Base-by-base conservation (phyloP, 2,888 invertebrate species). In the Acleris cristana region DNA sequence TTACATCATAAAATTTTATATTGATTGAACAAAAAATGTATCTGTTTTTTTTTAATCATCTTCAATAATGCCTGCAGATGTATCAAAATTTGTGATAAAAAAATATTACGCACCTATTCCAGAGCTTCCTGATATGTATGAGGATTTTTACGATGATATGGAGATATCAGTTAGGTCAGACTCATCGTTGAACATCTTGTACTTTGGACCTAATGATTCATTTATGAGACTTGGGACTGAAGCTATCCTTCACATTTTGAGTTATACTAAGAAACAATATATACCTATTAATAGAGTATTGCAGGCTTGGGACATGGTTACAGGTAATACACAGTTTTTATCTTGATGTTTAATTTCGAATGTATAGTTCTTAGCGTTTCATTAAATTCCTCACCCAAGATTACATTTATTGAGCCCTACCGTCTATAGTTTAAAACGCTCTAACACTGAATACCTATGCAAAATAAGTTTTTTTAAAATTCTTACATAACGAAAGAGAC, bases 301-400 rank as follows among this genome's bases (percentile, higher is more conserved):
- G 49, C 73, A 91, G 63, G 88, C 89, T 2, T 92, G 92, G 92
- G 92, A 92, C 76, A 76, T 92, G n/a, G 63, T 92, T 49, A 92
- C 92, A 55, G 92, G 92, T 89, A 71, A 56, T 55, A 34, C 19
- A 10, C 19, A 10, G 21, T 40, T 3, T 12, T 12, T 34, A 2
- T 34, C 2, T 21, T 21, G 18, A 2, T 18, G 0, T 18, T 55
- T 18, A n/a, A 7, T 12, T 12, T 12, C 1, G 12, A 34, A 12
- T 12, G 12, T 34, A 34, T 2, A 8, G 14, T 40, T 12, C 10
- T 30, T 10, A 30, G 10, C 0, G 30, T 30, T 30, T 30, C 1
- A 26, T 26, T 26, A 26, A 26, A 26, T 1, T 26, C 6, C 7
- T 26, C 26, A 26, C 7, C 6, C 26, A 26, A 26, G 1, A 8